Evolutionary conservation across 2,797 vertebrate species (phyloP), one percentile per base, ranked within the genome.

Genomic region (Chiroxiphia lanceolata): DNA sequence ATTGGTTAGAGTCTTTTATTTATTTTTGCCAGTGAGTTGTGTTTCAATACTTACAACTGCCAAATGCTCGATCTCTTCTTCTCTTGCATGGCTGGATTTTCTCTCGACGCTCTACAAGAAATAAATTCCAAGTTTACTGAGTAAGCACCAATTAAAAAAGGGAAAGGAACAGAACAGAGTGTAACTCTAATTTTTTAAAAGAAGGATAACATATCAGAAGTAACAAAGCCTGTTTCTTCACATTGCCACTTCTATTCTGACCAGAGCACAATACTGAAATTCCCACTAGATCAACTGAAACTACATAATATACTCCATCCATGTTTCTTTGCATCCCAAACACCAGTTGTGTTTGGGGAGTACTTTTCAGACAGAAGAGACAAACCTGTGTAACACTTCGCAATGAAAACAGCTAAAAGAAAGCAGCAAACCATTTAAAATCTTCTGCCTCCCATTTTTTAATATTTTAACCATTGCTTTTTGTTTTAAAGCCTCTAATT

Each of bases 51-150:
- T 99, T 98, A 99, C 99, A 99, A 99, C 93, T 99, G 99, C 99
- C 99, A 99, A 96, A 99, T 99, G 97, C 99, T 99, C 93, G 99
- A 99, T 93, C 99, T 99, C 98, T 99, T 99, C 98, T 99, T 99
- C 97, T 99, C 99, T 54, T 98, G 98, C 97, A 99, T 98, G 92
- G 98, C 94, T 92, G 99, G 99, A 95, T 98, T 99, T 97, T 99
- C 99, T 97, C 99, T 98, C 25, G 99, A 99, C 36, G 99, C 99
- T 92, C 99, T 99, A 95, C 15, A 92, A 95, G 56, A 95, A 90
- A 96, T 51, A 25, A 95, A 67, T 88, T 86, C 42, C 74, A 92
- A 93, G 25, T 78, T 93, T 74, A 93, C n/a, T 93, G 45, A 76
- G 44, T 59, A 63, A 94, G 68, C 57, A 84, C 81, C 38, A 84